A percentile compares a stretch with the other conserved stretches of the same genome.
Conservation (phyloP, 1,140 invertebrate genomes). For the Vanessa tameamea region DNA sequence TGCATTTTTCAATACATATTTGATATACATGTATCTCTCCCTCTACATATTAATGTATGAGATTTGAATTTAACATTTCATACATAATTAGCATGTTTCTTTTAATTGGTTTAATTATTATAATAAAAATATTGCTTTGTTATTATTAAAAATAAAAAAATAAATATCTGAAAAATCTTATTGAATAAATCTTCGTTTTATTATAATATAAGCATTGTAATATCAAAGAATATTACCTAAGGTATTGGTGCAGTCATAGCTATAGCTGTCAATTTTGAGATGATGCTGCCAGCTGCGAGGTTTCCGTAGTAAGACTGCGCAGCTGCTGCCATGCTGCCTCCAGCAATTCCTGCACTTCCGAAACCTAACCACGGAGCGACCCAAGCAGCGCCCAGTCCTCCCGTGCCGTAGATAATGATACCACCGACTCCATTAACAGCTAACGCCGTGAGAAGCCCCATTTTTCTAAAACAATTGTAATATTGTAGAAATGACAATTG, state of each 20-base stretch:
- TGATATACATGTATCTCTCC: no score
- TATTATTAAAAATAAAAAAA: no score
- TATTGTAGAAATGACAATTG: neutral
- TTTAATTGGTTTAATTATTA: no score
- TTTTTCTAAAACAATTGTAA: conserved; percentile 35
- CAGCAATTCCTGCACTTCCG: conserved; percentile 52
- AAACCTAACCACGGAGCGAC: conserved; percentile 63
- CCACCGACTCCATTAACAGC: conserved; percentile 55
- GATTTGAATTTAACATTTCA: no score
- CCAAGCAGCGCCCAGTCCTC: conserved; percentile 48
- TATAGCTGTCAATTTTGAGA: conserved; percentile 57
- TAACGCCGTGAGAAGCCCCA: conserved; percentile 57
- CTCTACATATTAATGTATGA: no score
- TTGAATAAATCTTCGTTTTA: neutral
- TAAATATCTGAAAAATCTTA: no score
- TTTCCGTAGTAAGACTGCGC: conserved; percentile 67
- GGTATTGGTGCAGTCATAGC: conserved; percentile 65
- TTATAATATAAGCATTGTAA: neutral
- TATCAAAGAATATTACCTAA: conserved; percentile 34
- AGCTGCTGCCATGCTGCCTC: conserved; percentile 57
- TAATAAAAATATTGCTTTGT: no score
- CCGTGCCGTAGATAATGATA: conserved; percentile 56
- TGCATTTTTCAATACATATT: no score
- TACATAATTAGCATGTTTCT: no score
- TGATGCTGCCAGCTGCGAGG: conserved; percentile 61